Evolutionary conservation across 92 coral and sea anemone genomes (phyloP).

Genomic region (Micromussa lordhowensis): DNA sequence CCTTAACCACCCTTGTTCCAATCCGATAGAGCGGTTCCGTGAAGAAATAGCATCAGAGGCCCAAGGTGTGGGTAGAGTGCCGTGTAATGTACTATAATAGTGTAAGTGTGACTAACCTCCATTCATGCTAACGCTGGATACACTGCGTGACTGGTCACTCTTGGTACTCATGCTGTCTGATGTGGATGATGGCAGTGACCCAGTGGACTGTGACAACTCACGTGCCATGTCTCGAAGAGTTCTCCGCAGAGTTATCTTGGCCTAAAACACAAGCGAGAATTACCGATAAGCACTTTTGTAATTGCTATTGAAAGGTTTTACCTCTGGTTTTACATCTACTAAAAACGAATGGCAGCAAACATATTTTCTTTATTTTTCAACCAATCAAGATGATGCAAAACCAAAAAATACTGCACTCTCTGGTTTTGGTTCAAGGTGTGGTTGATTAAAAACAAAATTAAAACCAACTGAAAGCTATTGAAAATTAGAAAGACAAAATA

Average conservation of each 20-base stretch:
- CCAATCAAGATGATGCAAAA: background rate
- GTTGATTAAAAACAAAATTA: no score
- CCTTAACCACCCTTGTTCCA: no score
- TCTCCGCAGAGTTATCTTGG: slow-evolving; percentile 38
- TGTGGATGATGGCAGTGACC: slow-evolving; percentile 80
- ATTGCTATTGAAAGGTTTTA: background rate
- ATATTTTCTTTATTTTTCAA: background rate
- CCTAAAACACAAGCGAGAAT: slow-evolving; percentile 2
- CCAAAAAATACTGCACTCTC: no score
- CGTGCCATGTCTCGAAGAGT: slow-evolving; percentile 88
- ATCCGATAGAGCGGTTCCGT: no score
- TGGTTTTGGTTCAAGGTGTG: no score
- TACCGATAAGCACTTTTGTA: background rate
- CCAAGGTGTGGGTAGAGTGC: no score
- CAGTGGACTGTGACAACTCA: slow-evolving; percentile 83
- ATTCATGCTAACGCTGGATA: slow-evolving; percentile 84
- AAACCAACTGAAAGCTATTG: no score
- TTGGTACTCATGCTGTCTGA: slow-evolving; percentile 87
- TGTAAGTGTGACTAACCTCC: slow-evolving; percentile 70
- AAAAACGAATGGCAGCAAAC: background rate
- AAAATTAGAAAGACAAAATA: no score
- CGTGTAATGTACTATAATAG: no score
- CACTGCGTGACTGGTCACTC: slow-evolving; percentile 86
- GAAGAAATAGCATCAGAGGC: no score
- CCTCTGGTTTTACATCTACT: background rate